Evolutionary conservation across 2,113 vertebrate species (phyloP).

Genomic region (Pagrus major): DNA sequence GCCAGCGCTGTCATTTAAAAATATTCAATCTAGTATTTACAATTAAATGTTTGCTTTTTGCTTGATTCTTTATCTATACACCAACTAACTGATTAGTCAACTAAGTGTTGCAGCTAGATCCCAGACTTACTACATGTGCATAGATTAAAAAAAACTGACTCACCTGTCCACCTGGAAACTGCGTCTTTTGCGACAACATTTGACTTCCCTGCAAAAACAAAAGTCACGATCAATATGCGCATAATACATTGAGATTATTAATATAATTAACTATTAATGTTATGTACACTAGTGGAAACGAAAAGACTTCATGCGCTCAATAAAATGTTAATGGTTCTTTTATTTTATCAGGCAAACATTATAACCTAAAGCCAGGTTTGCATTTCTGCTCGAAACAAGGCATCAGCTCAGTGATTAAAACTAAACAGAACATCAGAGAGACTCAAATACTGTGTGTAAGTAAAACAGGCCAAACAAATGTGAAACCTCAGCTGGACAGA

Average conservation of each 20-base stretch:
- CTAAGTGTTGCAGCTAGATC: background rate
- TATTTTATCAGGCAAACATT: no score
- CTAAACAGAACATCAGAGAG: background rate
- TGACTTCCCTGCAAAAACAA: constrained; percentile 87
- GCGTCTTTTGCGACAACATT: constrained; percentile 93
- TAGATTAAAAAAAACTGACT: constrained; percentile 49
- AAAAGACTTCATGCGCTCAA: background rate
- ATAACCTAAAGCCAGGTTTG: no score
- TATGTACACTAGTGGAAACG: background rate
- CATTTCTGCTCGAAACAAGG: no score
- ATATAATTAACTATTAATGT: background rate
- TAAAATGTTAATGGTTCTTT: background rate
- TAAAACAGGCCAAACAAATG: background rate
- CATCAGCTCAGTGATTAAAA: no score
- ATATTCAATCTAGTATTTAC: no score
- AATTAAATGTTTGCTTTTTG: no score
- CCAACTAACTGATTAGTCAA: background rate
- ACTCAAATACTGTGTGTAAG: background rate
- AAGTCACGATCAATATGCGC: constrained; percentile 4
- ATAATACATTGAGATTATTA: background rate
- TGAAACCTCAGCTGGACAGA: background rate
- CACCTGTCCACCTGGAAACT: constrained; percentile 97
- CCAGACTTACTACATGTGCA: background rate
- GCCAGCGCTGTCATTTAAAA: no score
- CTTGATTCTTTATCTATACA: background rate